Evolutionary conservation across 1,140 invertebrate genomes (phyloP).

Genomic region (Caenorhabditis brenneri): DNA sequence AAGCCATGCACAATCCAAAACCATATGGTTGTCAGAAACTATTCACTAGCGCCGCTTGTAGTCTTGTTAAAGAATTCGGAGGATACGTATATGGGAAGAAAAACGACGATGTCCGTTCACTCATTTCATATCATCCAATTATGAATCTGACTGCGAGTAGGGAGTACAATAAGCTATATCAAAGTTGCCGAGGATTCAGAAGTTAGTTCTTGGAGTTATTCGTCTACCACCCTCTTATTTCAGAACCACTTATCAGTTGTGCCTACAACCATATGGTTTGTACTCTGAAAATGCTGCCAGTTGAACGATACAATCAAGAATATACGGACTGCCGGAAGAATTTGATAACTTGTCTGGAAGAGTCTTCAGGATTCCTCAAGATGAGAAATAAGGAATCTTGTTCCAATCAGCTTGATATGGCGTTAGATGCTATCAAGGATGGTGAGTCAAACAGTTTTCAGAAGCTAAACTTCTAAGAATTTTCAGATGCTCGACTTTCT

Average conservation of each 20-base stretch:
- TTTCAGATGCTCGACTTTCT: not conserved
- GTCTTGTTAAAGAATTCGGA: not conserved
- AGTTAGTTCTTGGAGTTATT: not conserved
- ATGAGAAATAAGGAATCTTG: not conserved
- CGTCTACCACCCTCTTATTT: not conserved
- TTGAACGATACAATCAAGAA: not conserved
- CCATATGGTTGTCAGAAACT: not conserved
- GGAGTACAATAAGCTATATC: not conserved
- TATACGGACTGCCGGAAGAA: not conserved
- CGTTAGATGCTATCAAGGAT: not conserved
- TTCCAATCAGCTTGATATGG: not conserved
- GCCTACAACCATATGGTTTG: not conserved
- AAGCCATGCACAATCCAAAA: not conserved
- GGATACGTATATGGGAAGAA: not conserved
- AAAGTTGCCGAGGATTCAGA: not conserved
- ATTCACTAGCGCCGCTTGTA: not conserved
- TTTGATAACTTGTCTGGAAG: not conserved
- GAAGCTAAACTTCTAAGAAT: not conserved
- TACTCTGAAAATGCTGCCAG: not conserved
- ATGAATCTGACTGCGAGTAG: not conserved
- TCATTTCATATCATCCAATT: not conserved
- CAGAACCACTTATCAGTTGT: not conserved
- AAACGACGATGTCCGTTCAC: too few species aligned
- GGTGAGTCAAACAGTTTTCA: not conserved
- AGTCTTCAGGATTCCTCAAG: not conserved